Evolutionary conservation across 1,140 invertebrate species (phyloP).

Genomic region (Drosophila melanogaster): Release_6_plus_ISO1_MT NT_037436.4:7340501-7341000

Average conservation of each 20-base stretch:
- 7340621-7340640: constrained; percentile 90
- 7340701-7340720: constrained; percentile 92
- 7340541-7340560: constrained; percentile 96
- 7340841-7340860: constrained; percentile 1
- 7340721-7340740: constrained; percentile 93
- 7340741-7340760: constrained; percentile 94
- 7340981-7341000: constrained; percentile 85
- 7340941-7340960: constrained; percentile 87
- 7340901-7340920: constrained; percentile 90
- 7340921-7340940: constrained; percentile 91
- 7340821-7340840: no score
- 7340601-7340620: constrained; percentile 97
- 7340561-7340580: constrained; percentile 97
- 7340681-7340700: constrained; percentile 93
- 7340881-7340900: constrained; percentile 92
- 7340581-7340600: constrained; percentile 95
- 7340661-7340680: constrained; percentile 73
- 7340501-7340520: constrained; percentile 95
- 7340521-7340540: constrained; percentile 95
- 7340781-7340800: constrained; percentile 32
- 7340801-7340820: constrained; percentile 2
- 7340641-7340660: constrained; percentile 77
- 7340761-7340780: constrained; percentile 90
- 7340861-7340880: constrained; percentile 87
- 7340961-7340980: constrained; percentile 87